A percentile compares a stretch with the other conserved stretches of the same genome.
phyloP scores from a whole-genome alignment of 2,888 invertebrate genomes.

The Athripsodes cinereus region DNA sequence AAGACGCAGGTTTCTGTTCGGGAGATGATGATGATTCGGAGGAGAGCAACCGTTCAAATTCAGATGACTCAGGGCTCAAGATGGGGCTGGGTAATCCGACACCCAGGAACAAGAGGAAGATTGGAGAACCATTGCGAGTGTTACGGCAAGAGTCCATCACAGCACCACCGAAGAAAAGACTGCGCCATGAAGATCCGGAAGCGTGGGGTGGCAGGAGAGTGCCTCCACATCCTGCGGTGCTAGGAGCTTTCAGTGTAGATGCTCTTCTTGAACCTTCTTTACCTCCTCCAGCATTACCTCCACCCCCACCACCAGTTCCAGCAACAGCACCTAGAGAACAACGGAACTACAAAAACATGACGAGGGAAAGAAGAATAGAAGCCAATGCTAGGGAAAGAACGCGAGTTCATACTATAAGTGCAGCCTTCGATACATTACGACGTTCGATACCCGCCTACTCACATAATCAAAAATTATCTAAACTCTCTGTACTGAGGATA shows the following conservation, averaged over 20 bases:
- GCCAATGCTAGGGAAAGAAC: conserved; percentile 92
- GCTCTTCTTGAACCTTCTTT: conserved; percentile 21
- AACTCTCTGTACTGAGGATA: conserved; percentile 85
- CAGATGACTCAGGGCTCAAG: conserved; percentile 48
- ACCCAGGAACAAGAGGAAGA: conserved; percentile 57
- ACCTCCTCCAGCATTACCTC: conserved; percentile 13
- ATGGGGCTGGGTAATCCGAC: conserved; percentile 37
- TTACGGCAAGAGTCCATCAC: conserved; percentile 38
- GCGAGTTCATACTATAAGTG: conserved; percentile 91
- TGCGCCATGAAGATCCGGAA: conserved; percentile 46
- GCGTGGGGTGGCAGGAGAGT: conserved; percentile 29
- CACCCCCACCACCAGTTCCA: conserved; percentile 18
- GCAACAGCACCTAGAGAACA: conserved; percentile 52
- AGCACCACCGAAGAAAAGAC: conserved; percentile 66
- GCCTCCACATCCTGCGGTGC: conserved; percentile 49
- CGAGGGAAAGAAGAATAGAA: conserved; percentile 84
- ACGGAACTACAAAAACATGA: conserved; percentile 94
- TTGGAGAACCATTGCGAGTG: conserved; percentile 60
- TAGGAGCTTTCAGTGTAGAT: conserved; percentile 28
- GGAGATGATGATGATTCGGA: conserved; percentile 62
- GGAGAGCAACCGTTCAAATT: conserved; percentile 46
- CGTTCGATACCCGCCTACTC: conserved; percentile 84
- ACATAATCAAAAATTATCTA: conserved; percentile 88
- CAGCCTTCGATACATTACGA: conserved; percentile 87
- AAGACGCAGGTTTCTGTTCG: conserved; percentile 69